These are phyloP conservation scores for Rutpela maculata DNA, from an alignment of 2,888 invertebrate genomes.

Conservation along the genomic window DNA sequence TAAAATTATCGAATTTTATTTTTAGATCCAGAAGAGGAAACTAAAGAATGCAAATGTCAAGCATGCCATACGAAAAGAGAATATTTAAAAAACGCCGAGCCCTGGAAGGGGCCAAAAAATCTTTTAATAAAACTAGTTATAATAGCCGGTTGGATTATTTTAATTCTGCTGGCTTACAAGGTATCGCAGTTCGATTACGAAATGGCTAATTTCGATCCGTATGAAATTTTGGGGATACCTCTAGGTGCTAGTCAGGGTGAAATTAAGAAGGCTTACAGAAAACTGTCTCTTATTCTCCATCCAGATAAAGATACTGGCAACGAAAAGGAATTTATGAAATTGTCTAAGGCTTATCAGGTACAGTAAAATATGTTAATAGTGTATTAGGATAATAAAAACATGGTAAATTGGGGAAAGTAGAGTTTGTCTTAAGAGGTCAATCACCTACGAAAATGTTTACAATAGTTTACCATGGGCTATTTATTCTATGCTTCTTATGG, in stretches of 20 bases:
- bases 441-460: too few species aligned
- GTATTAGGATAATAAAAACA: too few species aligned
- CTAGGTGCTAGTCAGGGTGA: constrained; percentile 90
- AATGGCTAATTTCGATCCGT: constrained; percentile 99
- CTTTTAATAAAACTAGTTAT: constrained; percentile 87
- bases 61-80: constrained; percentile 90
- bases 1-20: constrained; percentile 41
- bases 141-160: constrained; percentile 87
- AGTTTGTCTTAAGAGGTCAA: too few species aligned
- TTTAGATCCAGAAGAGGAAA: constrained; percentile 85
- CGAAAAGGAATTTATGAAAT: constrained; percentile 97
- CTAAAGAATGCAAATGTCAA: constrained; percentile 91
- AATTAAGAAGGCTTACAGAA: constrained; percentile 96
- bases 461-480: too few species aligned
- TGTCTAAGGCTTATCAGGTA: constrained; percentile 95
- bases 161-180: constrained; percentile 90
- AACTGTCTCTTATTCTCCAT: constrained; percentile 94
- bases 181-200: constrained; percentile 98
- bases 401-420: too few species aligned
- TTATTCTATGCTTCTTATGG: too few species aligned
- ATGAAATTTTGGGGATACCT: constrained; percentile 94
- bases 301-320: constrained; percentile 98
- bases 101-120: constrained; percentile 90
- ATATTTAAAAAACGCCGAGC: constrained; percentile 89
- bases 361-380: constrained; percentile 39